Percentiles rank a stretch among this genome's conserved stretches.
Conservation (phyloP, 2,888 invertebrate species). For the Lingula anatina region DNA sequence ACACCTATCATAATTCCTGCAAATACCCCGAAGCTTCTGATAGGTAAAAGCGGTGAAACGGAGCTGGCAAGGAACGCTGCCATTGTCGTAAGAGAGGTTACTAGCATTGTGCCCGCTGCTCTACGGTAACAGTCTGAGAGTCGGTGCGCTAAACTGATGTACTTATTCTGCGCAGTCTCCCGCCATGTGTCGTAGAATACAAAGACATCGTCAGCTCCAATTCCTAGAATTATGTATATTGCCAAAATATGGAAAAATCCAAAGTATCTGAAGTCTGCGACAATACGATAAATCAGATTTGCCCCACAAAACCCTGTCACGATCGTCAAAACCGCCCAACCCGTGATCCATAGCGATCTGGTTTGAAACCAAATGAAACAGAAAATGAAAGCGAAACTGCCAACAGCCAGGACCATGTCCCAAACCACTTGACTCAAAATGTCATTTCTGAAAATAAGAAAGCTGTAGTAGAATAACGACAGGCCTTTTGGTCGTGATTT, state of each 20-base stretch:
- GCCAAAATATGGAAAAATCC: slow-evolving; percentile 30
- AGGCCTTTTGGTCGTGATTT: slow-evolving; percentile 6
- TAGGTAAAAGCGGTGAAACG: slow-evolving; percentile 27
- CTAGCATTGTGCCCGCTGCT: slow-evolving; percentile 24
- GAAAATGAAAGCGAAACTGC: slow-evolving; percentile 25
- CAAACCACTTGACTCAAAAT: slow-evolving; percentile 16
- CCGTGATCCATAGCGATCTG: slow-evolving; percentile 25
- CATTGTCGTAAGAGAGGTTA: slow-evolving; percentile 29
- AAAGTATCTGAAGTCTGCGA: slow-evolving; percentile 16
- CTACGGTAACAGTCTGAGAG: slow-evolving; percentile 24
- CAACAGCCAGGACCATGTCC: slow-evolving; percentile 19
- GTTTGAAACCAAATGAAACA: slow-evolving; percentile 26
- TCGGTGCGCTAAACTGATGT: slow-evolving; percentile 20
- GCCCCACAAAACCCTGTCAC: slow-evolving; percentile 22
- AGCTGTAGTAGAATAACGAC: slow-evolving; percentile 19
- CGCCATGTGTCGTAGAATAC: slow-evolving; percentile 32
- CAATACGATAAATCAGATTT: slow-evolving; percentile 6
- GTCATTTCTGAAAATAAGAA: slow-evolving; percentile 18
- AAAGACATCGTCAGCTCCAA: slow-evolving; percentile 30
- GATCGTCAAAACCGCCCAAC: slow-evolving; percentile 23
- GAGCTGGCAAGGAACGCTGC: slow-evolving; percentile 29
- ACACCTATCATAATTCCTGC: slow-evolving; percentile 26
- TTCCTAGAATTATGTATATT: slow-evolving; percentile 27
- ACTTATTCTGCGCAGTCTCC: slow-evolving; percentile 13
- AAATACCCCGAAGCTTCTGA: slow-evolving; percentile 35